Conservation (phyloP, 2,888 invertebrate genomes). For the Teleiodes luculella region DNA sequence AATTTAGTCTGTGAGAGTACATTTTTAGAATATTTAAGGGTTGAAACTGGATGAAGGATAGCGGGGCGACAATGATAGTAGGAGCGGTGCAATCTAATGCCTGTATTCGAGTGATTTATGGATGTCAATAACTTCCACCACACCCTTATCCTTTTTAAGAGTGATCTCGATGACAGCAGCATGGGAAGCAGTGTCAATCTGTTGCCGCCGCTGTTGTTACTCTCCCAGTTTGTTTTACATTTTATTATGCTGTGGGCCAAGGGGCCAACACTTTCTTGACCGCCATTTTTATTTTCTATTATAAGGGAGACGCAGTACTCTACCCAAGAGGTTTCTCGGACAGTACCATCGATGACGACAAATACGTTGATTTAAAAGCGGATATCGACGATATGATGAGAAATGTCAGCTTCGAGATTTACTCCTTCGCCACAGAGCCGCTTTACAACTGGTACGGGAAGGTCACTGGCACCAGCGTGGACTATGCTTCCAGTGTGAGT, state of each 20-base stretch:
- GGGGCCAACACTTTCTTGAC: neutral
- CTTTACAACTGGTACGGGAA: conserved; percentile 59
- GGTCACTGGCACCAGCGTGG: conserved; percentile 57
- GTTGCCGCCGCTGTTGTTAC: too few species aligned
- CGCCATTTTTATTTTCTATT: neutral
- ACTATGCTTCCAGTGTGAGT: conserved; percentile 58
- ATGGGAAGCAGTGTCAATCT: too few species aligned
- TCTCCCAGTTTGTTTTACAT: too few species aligned
- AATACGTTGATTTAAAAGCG: conserved; percentile 55
- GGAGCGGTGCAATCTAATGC: too few species aligned
- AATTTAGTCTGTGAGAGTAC: too few species aligned
- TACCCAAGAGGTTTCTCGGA: conserved; percentile 59
- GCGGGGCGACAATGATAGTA: too few species aligned
- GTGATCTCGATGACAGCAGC: too few species aligned
- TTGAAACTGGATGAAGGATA: too few species aligned
- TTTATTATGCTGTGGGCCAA: neutral
- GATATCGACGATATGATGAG: conserved; percentile 61
- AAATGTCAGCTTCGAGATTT: conserved; percentile 51
- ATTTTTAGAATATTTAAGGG: too few species aligned
- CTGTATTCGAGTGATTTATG: too few species aligned
- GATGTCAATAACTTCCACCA: too few species aligned
- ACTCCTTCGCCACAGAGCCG: conserved; percentile 47
- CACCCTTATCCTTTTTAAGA: too few species aligned
- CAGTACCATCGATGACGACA: conserved; percentile 49
- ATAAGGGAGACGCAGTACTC: conserved; percentile 47